Base-by-base conservation (phyloP, 2,113 vertebrate species). In the Erythrocercus mccallii region DNA sequence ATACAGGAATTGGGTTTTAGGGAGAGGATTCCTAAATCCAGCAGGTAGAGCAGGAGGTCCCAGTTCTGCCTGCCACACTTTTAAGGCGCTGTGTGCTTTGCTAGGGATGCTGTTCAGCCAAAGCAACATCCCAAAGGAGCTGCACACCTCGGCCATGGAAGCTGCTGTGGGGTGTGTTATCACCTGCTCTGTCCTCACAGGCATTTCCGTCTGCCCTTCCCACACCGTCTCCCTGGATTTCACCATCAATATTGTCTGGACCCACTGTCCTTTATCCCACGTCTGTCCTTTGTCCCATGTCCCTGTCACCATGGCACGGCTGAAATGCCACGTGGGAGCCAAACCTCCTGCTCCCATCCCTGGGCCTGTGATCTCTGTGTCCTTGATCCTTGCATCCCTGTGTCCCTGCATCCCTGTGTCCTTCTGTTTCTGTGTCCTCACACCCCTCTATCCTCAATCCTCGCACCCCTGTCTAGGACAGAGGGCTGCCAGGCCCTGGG, bases 1-100 rank as follows among this genome's bases (percentile, higher is more conserved):
- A 47, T 37, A n/a, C 0, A 3, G 58, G 53, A 51, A 18, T 6
- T 3, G 5, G 66, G 44, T 31, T 0, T 0, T 6, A 22, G 48
- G 44, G 54, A 86, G 68, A 81, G 37, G 37, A 70, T 62, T 76
- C 56, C 64, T 40, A 56, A 77, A 31, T 31, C 42, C 71, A 90
- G 47, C 30, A 69, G 28, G 33, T 6, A 51, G 27, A 42, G 40
- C 37, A 73, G 68, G 35, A 65, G 60, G 6, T 25, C 45, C 37
- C 12, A 11, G 37, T 28, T 74, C 20, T n/a, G 51, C 24, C 37
- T 44, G 68, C 22, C 38, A 47, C n/a, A 22, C 11, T 40, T 61
- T 17, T 10, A 0, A 61, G 79, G 78, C 54, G 47, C 53, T 0
- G 0, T 54, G 54, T 69, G 62, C 35, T 92, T 61, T 69, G 31